A percentile compares a stretch with the other conserved stretches of the same genome.
Evolutionary conservation across 2,888 invertebrate genomes (phyloP).

Genomic region (Morpho achilles): DNA sequence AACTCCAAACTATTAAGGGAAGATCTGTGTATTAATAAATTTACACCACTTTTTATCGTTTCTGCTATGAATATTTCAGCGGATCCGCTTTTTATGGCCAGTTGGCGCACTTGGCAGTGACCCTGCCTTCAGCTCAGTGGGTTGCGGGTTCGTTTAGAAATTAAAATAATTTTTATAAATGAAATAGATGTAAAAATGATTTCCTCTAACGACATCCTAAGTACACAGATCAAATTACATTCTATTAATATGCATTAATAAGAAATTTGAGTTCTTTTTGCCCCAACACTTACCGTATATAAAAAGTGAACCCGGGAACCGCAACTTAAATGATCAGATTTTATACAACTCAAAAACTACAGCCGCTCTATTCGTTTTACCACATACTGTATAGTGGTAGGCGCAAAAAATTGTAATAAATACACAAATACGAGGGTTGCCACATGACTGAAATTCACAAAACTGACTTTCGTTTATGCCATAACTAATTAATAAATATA

Average conservation of each 20-base stretch:
- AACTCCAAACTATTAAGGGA: too few species aligned
- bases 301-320: slow-evolving; percentile 17
- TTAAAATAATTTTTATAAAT: too few species aligned
- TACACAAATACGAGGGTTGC: slow-evolving; percentile 5
- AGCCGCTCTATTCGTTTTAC: slow-evolving; percentile 7
- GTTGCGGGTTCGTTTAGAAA: too few species aligned
- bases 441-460: not conserved
- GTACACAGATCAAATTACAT: not conserved
- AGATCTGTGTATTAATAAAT: too few species aligned
- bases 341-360: slow-evolving; percentile 15
- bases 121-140: too few species aligned
- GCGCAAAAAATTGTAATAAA: slow-evolving; percentile 18
- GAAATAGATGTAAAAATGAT: not conserved
- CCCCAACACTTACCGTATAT: slow-evolving; percentile 18
- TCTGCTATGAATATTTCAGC: too few species aligned
- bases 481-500: too few species aligned
- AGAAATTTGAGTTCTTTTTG: slow-evolving; percentile 4
- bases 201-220: not conserved
- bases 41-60: too few species aligned
- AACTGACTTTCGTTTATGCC: too few species aligned
- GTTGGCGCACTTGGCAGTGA: too few species aligned
- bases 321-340: slow-evolving; percentile 15
- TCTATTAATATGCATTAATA: not conserved
- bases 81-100: too few species aligned
- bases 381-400: slow-evolving; percentile 12